Evolutionary conservation across 37 sponge, comb jelly and placozoan genomes (phyloP).

Genomic region (Amphimedon queenslandica): DNA sequence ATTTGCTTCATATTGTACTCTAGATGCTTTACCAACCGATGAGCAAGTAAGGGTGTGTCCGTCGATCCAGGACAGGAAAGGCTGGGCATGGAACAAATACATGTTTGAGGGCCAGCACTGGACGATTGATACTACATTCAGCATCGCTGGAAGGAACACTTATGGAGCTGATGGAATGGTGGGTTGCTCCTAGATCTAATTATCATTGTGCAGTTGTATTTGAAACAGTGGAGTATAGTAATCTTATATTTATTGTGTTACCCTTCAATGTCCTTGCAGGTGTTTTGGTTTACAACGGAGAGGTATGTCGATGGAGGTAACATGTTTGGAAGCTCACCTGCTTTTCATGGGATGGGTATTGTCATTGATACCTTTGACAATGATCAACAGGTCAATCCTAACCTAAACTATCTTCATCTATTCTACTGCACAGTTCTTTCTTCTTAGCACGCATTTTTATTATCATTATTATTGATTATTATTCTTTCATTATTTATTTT

Average conservation of each 20-base stretch:
- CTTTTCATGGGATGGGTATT: slow-evolving; percentile 77
- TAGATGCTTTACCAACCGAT: slow-evolving; percentile 43
- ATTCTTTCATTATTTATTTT: not conserved
- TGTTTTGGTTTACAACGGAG: slow-evolving; percentile 67
- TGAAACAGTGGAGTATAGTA: too few species aligned
- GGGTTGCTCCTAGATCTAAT: too few species aligned
- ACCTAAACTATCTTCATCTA: too few species aligned
- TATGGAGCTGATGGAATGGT: slow-evolving; percentile 96
- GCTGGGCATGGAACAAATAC: slow-evolving; percentile 60
- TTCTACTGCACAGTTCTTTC: too few species aligned
- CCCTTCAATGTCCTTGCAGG: too few species aligned
- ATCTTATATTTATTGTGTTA: too few species aligned
- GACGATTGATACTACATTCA: slow-evolving; percentile 49
- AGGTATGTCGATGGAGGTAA: slow-evolving; percentile 20
- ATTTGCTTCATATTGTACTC: too few species aligned
- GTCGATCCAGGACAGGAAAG: slow-evolving; percentile 38
- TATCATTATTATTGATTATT: too few species aligned
- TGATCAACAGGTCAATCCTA: slow-evolving; percentile 63
- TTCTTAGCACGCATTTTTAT: too few species aligned
- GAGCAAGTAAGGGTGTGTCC: slow-evolving; percentile 53
- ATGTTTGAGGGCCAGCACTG: slow-evolving; percentile 19
- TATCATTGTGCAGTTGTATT: too few species aligned
- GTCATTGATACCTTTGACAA: slow-evolving; percentile 94
- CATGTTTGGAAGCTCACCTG: slow-evolving; percentile 67
- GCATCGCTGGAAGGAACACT: slow-evolving; percentile 68